phyloP scores from a whole-genome alignment of 2,888 invertebrate species.

The Hybos culiciformis region DNA sequence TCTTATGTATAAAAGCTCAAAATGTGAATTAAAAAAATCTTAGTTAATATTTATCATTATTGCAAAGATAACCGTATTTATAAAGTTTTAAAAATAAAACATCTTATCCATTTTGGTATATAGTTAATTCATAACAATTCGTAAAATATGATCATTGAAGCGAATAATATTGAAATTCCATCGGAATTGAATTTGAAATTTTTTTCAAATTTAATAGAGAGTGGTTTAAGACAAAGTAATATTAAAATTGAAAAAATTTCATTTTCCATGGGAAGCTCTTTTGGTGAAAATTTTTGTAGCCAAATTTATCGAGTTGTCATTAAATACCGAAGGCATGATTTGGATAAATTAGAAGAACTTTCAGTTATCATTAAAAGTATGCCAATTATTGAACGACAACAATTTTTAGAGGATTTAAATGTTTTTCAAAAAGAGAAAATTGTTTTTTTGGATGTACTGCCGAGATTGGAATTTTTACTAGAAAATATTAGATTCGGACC shows the following conservation, averaged over 20 bases:
- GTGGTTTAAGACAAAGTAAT: slow-evolving; percentile 19
- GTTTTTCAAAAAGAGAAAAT: slow-evolving; percentile 35
- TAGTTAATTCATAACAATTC: too few relatives aligned
- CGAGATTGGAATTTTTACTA: slow-evolving; percentile 32
- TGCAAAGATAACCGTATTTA: too few relatives aligned
- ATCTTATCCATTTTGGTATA: too few relatives aligned
- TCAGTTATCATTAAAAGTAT: slow-evolving; percentile 30
- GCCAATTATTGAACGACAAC: slow-evolving; percentile 15
- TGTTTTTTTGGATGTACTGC: slow-evolving; percentile 30
- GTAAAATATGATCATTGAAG: neutral
- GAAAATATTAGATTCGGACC: slow-evolving; percentile 22
- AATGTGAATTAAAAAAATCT: too few relatives aligned
- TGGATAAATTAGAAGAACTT: slow-evolving; percentile 6
- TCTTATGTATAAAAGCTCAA: too few relatives aligned
- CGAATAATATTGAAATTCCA: neutral
- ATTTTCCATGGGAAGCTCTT: slow-evolving; percentile 21
- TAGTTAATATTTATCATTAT: too few relatives aligned
- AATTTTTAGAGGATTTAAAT: slow-evolving; percentile 30
- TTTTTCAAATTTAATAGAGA: slow-evolving; percentile 24
- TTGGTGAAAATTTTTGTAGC: slow-evolving; percentile 30
- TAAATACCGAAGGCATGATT: slow-evolving; percentile 15
- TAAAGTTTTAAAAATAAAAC: too few relatives aligned
- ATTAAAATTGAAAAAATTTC: slow-evolving; percentile 16
- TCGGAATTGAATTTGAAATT: slow-evolving; percentile 19
- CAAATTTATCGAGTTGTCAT: slow-evolving; percentile 25